Percentiles rank a stretch among this genome's conserved stretches.
These are phyloP conservation scores for Rutpela maculata DNA, from an alignment of 2,888 invertebrate species.

Conservation along the genomic window DNA sequence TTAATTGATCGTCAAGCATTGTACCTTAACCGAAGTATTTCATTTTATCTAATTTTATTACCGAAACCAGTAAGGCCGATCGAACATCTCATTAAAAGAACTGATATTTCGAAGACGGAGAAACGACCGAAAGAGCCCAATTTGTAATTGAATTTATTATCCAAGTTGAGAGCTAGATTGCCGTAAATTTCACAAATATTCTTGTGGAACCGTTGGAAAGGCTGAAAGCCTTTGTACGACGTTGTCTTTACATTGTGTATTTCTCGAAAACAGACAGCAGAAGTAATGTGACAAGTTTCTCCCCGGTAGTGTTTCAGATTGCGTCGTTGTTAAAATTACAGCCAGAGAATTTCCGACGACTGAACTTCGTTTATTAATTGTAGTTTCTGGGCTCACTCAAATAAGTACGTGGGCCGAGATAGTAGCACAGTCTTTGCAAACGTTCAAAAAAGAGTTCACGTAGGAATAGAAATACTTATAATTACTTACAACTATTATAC, in stretches of 20 bases:
- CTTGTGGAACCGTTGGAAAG: not conserved
- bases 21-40: not conserved
- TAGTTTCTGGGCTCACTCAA: slow-evolving; percentile 64
- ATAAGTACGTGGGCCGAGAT: slow-evolving; percentile 52
- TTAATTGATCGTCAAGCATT: no score
- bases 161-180: slow-evolving; percentile 4
- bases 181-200: slow-evolving; percentile 17
- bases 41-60: not conserved
- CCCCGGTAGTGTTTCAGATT: slow-evolving; percentile 68
- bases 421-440: no score
- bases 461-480: no score
- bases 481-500: no score
- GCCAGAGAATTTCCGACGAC: slow-evolving; percentile 64
- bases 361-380: slow-evolving; percentile 71
- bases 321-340: slow-evolving; percentile 66
- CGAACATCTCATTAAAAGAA: not conserved
- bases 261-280: slow-evolving; percentile 53
- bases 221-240: slow-evolving; percentile 15
- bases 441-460: no score
- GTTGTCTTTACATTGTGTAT: slow-evolving; percentile 39
- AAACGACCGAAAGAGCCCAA: not conserved
- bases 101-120: not conserved
- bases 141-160: slow-evolving; percentile 12
- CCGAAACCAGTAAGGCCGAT: not conserved
- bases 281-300: slow-evolving; percentile 58